phyloP scores from a whole-genome alignment of 1,140 invertebrate species.

The Ips nitidus region DNA sequence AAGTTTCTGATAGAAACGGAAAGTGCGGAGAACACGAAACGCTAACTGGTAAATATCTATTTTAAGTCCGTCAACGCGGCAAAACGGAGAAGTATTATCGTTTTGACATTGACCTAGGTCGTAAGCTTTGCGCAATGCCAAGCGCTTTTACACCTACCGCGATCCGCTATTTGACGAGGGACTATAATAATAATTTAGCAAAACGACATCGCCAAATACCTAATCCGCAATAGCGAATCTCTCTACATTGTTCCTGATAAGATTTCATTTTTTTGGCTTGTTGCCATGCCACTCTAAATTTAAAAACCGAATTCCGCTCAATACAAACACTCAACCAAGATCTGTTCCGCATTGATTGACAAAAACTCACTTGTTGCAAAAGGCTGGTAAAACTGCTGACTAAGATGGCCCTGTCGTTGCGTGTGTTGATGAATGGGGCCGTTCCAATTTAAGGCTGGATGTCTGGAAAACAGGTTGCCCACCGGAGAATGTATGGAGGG shows the following conservation, averaged over 20 bases:
- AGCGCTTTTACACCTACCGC: not conserved
- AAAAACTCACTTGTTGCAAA: conserved; percentile 44
- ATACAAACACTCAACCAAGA: no score
- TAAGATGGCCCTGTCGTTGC: conserved; percentile 44
- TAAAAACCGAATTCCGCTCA: no score
- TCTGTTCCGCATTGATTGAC: no score
- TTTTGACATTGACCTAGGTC: conserved; percentile 10
- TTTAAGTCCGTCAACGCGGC: not conserved
- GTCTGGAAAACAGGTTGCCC: conserved; percentile 43
- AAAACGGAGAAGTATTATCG: not conserved
- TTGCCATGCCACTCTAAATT: no score
- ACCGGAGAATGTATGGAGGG: conserved; percentile 49
- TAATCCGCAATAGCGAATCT: not conserved
- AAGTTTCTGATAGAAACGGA: no score
- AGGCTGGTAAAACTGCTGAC: conserved; percentile 46
- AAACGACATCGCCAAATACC: not conserved
- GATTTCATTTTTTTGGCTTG: not conserved
- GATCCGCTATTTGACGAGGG: not conserved
- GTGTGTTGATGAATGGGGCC: conserved; percentile 40
- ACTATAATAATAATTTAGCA: no score
- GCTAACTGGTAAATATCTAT: not conserved
- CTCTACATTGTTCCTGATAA: not conserved
- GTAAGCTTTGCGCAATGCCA: not conserved
- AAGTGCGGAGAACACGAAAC: no score
- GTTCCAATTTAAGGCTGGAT: conserved; percentile 41